These are phyloP conservation scores for Petrocephalus microphthalmus DNA, from an alignment of 2,113 vertebrate species.

Conservation along the genomic window DNA sequence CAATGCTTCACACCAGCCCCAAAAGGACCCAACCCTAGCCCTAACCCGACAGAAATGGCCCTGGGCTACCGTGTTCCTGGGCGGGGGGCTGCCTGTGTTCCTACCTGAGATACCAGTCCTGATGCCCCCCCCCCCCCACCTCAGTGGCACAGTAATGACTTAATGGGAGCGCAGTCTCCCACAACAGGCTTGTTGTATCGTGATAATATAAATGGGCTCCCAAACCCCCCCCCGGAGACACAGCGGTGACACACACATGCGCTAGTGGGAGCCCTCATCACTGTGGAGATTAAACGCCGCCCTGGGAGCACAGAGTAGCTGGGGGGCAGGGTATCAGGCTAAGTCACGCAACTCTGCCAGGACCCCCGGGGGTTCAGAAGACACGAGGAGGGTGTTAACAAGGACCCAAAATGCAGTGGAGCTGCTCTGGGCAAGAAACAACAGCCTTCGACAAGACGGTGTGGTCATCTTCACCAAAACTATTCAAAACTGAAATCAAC, in stretches of 20 bases:
- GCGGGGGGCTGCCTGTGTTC: slow-evolving; percentile 32
- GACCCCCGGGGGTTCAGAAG: too few species aligned
- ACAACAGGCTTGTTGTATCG: slow-evolving; percentile 61
- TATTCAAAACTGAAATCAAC: too few species aligned
- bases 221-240: slow-evolving; percentile 16
- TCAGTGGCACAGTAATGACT: slow-evolving; percentile 60
- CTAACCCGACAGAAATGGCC: background rate
- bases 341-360: background rate
- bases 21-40: background rate
- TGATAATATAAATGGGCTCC: slow-evolving; percentile 58
- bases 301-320: background rate
- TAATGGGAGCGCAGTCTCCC: slow-evolving; percentile 59
- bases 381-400: too few species aligned
- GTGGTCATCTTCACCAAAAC: too few species aligned
- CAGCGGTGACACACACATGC: slow-evolving; percentile 15
- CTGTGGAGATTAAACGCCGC: slow-evolving; percentile 10
- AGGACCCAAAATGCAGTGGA: too few species aligned
- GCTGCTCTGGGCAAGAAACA: too few species aligned
- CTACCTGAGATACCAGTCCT: slow-evolving; percentile 44
- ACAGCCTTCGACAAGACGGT: too few species aligned
- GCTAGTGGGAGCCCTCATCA: slow-evolving; percentile 17
- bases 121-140: slow-evolving; percentile 59
- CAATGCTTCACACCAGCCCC: too few species aligned
- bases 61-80: slow-evolving; percentile 9
- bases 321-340: background rate